Evolutionary conservation across 2,113 vertebrate species (phyloP).

Genomic region (Dermatemys mawii): DNA sequence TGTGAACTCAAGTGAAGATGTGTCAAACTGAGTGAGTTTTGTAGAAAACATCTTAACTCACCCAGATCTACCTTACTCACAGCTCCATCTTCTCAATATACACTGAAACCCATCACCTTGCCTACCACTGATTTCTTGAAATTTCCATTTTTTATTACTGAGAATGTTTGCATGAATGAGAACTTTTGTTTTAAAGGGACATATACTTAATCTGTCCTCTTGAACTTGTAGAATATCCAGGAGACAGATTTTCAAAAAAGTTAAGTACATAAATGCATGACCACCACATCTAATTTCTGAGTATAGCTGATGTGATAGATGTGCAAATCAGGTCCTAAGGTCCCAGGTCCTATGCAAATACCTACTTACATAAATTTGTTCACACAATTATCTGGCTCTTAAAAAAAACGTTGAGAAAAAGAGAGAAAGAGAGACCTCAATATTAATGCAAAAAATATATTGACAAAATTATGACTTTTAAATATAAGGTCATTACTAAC

Average conservation of each 20-base stretch:
- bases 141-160: neutral
- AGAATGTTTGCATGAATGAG: neutral
- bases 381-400: neutral
- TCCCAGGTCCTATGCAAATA: neutral
- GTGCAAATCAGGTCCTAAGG: neutral
- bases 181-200: neutral
- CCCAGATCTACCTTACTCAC: neutral
- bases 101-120: neutral
- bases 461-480: too few species aligned
- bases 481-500: too few species aligned
- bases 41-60: slow-evolving; percentile 21
- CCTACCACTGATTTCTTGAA: neutral
- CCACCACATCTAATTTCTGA: neutral
- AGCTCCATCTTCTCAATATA: neutral
- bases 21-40: neutral
- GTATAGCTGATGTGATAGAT: neutral
- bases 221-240: neutral
- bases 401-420: neutral
- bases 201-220: neutral
- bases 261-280: neutral
- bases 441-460: too few species aligned
- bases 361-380: neutral
- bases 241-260: neutral
- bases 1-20: neutral
- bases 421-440: neutral